A percentile compares a stretch with the other conserved stretches of the same genome.
Conservation (phyloP, 2,797 vertebrate species). For the Esox lucius region DNA sequence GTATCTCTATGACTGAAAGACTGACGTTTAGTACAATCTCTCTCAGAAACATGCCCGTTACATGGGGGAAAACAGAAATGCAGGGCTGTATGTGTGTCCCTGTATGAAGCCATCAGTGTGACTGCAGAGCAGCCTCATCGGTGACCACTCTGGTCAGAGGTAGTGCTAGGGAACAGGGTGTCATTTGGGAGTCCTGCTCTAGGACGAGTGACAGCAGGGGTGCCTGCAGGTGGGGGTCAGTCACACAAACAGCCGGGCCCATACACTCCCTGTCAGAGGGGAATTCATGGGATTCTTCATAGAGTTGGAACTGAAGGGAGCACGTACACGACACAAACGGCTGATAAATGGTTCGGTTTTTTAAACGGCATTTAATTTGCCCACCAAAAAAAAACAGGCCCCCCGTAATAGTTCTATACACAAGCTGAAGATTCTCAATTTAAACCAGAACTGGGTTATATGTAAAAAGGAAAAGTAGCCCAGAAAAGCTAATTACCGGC, state of each 20-base stretch:
- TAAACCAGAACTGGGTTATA: not conserved
- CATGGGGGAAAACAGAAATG: constrained; percentile 27
- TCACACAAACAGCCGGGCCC: constrained; percentile 81
- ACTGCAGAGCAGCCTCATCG: too few species aligned
- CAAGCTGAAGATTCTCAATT: not conserved
- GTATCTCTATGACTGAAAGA: constrained; percentile 28
- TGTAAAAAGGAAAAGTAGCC: constrained; percentile 42
- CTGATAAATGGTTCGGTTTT: constrained; percentile 32
- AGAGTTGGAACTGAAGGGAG: constrained; percentile 41
- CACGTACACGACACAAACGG: constrained; percentile 71
- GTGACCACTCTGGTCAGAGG: too few species aligned
- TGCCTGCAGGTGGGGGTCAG: constrained; percentile 68
- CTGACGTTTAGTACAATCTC: constrained; percentile 30
- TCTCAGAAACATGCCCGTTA: constrained; percentile 37
- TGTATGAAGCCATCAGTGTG: constrained; percentile 35
- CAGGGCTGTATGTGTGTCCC: constrained; percentile 44
- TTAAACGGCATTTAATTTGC: not conserved
- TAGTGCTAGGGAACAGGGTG: too few species aligned
- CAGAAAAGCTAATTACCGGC: constrained; percentile 71
- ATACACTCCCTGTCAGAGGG: constrained; percentile 88
- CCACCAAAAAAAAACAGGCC: not conserved
- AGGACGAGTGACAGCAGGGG: constrained; percentile 77
- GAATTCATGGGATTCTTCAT: constrained; percentile 85
- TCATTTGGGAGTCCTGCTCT: constrained; percentile 43
- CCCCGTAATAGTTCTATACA: not conserved